Base-by-base conservation (phyloP, 1,140 invertebrate genomes). In the Zelostemma sp. region DNA sequence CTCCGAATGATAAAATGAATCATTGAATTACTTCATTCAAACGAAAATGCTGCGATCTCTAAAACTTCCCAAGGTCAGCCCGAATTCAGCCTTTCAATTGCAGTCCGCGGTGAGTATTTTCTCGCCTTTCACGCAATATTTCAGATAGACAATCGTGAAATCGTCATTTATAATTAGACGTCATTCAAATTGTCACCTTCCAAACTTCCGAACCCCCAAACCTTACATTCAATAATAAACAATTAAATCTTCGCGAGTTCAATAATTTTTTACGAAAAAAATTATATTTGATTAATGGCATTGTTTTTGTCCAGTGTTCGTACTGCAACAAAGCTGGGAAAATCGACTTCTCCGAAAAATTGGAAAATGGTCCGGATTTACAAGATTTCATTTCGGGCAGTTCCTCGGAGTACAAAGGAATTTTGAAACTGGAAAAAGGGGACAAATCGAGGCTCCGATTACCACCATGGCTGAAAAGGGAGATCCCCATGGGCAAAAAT, bases 381-480 rank as follows among this genome's bases (percentile, higher is more conserved):
- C 74, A 75, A 31, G 78, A 84, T 69, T 86, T 86, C 63, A 67
- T 84, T 25, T 70, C 71, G 17, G 70, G 56, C 8, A 50, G 66
- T 11, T 51, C 63, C 6, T 55, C 72, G 43, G 70, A 88, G 18
- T 96, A 95, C 79, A 88, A 92, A 62, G 93, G 93, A 19, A 94
- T 96, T 84, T 85, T 97, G n/a, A 93, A 93, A 73, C 86, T 93
- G 51, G 91, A 92, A 59, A 94, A 93, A 76, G 93, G 93, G 2
- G 94, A 97, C 68, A 89, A 88, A 21, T 88, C 91, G 53, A 88
- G 96, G 54, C 83, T 99, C 18, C 87, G 96, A 55, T 84, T 99
- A 49, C 98, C 98, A 14, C 95, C 97, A 46, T 99, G 98, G 98
- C 80, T 99, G 25, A 99, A 99, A 81, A 96, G 92, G 38, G 90